Conservation (phyloP, 2,888 invertebrate species). For the Pristionchus exspectatus region DNA sequence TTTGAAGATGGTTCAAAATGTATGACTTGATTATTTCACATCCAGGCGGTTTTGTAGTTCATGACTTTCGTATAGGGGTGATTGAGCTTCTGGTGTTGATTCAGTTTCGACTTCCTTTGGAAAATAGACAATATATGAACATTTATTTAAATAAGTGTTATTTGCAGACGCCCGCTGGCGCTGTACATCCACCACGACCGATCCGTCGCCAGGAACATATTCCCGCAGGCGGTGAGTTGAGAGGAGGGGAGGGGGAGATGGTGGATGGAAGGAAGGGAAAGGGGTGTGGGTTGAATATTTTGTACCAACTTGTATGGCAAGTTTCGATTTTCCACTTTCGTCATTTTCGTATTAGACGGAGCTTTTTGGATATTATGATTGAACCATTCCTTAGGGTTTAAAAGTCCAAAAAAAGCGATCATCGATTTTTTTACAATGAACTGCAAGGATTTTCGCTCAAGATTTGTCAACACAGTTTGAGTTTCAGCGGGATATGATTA, state of each 20-base stretch:
- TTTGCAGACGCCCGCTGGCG: slow-evolving; percentile 88
- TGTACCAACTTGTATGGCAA: no score
- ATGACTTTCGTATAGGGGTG: not conserved
- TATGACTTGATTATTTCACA: not conserved
- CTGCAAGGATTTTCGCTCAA: no score
- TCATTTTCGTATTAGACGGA: not conserved
- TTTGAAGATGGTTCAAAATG: not conserved
- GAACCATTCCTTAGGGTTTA: no score
- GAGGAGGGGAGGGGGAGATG: not conserved
- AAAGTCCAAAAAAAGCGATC: no score
- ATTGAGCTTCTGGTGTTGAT: no score
- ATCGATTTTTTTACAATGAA: not conserved
- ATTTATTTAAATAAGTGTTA: not conserved
- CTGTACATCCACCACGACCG: slow-evolving; percentile 97
- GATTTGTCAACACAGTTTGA: no score
- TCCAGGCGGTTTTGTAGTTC: not conserved
- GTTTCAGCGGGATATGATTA: no score
- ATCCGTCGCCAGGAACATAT: slow-evolving; percentile 95
- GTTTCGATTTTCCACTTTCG: no score
- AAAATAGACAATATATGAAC: not conserved
- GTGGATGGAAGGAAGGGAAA: not conserved
- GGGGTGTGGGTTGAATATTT: no score
- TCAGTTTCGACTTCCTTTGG: no score
- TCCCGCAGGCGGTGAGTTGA: slow-evolving; percentile 79
- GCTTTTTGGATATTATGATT: not conserved